These are phyloP conservation scores for Montipora sp. DNA, from an alignment of 64 coral and sea anemone species.

Conservation along the genomic window DNA sequence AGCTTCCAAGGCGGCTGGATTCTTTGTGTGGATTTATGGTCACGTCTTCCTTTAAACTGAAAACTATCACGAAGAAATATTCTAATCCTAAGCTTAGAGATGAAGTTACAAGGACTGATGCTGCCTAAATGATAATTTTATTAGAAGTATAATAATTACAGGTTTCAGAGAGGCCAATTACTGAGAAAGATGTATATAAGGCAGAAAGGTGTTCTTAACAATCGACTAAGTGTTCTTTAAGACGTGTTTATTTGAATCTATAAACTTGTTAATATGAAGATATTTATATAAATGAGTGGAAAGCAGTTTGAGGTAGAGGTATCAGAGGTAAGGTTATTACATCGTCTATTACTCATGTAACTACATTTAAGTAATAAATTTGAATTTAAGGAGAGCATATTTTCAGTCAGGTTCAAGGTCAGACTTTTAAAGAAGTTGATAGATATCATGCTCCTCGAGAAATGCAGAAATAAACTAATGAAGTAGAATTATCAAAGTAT, in stretches of 20 bases:
- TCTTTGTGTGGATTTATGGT: constrained; percentile 23
- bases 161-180: constrained; percentile 50
- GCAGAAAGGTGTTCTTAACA: constrained; percentile 26
- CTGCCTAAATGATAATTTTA: background rate
- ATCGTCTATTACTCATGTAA: background rate
- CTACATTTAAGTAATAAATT: background rate
- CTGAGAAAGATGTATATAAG: constrained; percentile 39
- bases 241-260: background rate
- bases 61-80: constrained; percentile 31
- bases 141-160: constrained; percentile 35
- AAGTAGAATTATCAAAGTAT: constrained; percentile 11
- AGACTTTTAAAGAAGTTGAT: constrained; percentile 56
- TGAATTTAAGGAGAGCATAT: constrained; percentile 13
- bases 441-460: constrained; percentile 54
- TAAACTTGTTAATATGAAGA: background rate
- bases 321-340: background rate
- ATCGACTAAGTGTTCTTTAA: constrained; percentile 20
- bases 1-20: constrained; percentile 42
- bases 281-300: constrained; percentile 31
- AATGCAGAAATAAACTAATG: constrained; percentile 34
- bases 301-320: background rate
- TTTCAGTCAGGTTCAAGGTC: constrained; percentile 51
- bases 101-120: constrained; percentile 38
- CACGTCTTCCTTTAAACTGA: constrained; percentile 42
- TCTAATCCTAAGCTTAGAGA: constrained; percentile 45